Evolutionary conservation across 2,113 vertebrate species (phyloP), one percentile per base, ranked within the genome.

Genomic region (Eptatretus burgeri): DNA sequence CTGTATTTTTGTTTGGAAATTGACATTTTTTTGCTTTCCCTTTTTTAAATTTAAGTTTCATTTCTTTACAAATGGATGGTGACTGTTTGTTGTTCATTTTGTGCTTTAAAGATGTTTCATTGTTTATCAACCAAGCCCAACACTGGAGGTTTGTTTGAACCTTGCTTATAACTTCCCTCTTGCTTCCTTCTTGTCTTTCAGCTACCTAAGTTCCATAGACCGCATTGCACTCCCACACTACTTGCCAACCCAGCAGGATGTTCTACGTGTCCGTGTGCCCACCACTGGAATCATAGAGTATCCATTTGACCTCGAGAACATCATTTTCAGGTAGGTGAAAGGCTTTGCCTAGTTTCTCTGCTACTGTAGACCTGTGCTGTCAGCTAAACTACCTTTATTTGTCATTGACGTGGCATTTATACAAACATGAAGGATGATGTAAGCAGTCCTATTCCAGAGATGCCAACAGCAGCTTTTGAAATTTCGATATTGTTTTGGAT

Each of bases 231-330:
- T n/a, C n/a, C 70, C 62, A 64, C 27, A 17, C 66, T 81, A 71
- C 66, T 71, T 79, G 51, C 74, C 75, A 51, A 73, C 69, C 11
- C 64, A 63, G 65, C 67, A 75, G 65, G 70, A 70, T 27, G 70
- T 77, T 62, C 70, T 80, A 68, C 66, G 67, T 53, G 70, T 77
- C 67, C 72, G 75, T 65, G 73, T 78, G 63, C 74, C 74, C n/a
- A 77, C 77, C 65, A 78, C 74, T 9, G 78, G 77, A 51, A 78
- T 77, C 66, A 75, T 75, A 10, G 78, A 79, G 63, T 66, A 66
- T 64, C 51, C 50, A 62, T 66, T 66, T 64, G 52, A 67, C 68
- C 27, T 11, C 1, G 19, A 67, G 7, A 51, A 3, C 20, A 64
- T 68, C 51, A 66, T 68, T 41, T 50, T 63, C 70, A 66, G 62